Evolutionary conservation across 2,113 vertebrate species (phyloP), one percentile per base, ranked within the genome.

Genomic region (Elgaria multicarinata): DNA sequence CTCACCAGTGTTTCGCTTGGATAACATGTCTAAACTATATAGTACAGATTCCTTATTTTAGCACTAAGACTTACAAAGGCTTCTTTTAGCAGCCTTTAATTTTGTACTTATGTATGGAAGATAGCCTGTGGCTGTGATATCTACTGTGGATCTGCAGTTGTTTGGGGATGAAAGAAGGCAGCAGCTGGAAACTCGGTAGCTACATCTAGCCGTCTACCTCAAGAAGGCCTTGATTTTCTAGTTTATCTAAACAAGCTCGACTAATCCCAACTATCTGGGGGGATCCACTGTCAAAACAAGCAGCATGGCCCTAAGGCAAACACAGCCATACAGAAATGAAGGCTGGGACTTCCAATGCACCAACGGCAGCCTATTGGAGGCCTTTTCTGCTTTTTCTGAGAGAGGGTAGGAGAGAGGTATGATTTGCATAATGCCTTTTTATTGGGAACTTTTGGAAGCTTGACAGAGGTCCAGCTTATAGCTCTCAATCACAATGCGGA

Each of bases 341-440:
- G 82, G 96, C 97, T 96, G 97, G 97, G 97, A 97, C 97, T 97
- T 97, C 96, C 97, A 97, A 97, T 97, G 97, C 98, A 97, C 98
- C 71, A 81, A 96, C 97, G 98, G 96, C 96, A 97, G 95, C 96
- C 94, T 96, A 97, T 96, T 97, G 94, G 96, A 97, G 97, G 97
- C 96, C 97, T 95, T 96, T 93, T 95, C 95, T 96, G 96, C 93
- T 94, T 94, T 96, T 76, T 33, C 36, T 94, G 97, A 97, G 98
- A 98, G 97, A 96, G 96, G 96, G 97, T 96, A 95, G 95, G 96
- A 97, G 97, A 97, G 98, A 98, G 96, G 96, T 96, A 90, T 95
- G 96, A 99, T 99, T 99, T 99, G 98, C 99, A 99, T 99, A 99
- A 99, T 99, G 98, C 98, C 98, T 99, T 98, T 99, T 98, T 98